These are phyloP conservation scores for Sebastiscus albofasciatus DNA, from an alignment of 2,797 vertebrate species.

Conservation along the genomic window DNA sequence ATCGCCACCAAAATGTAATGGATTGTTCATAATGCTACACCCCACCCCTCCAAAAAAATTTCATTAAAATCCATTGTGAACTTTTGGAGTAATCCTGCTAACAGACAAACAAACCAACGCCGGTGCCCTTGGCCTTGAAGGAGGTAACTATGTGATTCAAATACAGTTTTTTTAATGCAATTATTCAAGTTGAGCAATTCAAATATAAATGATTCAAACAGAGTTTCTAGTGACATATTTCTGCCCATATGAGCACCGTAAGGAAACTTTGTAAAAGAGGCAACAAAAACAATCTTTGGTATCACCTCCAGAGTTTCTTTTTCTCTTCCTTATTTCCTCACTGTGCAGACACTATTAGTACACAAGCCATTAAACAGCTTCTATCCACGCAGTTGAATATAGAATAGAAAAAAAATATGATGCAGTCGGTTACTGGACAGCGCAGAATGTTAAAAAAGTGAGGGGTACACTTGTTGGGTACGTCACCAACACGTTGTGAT, in stretches of 20 bases:
- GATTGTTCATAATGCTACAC: too few species aligned
- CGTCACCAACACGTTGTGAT: conserved; percentile 40
- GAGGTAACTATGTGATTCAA: too few species aligned
- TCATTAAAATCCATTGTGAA: too few species aligned
- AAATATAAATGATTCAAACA: neutral
- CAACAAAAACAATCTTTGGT: conserved; percentile 23
- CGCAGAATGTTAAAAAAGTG: conserved; percentile 63
- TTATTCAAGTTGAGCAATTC: neutral
- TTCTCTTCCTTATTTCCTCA: conserved; percentile 8
- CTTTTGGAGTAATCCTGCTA: too few species aligned
- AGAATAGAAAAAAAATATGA: neutral
- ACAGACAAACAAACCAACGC: too few species aligned
- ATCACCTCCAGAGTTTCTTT: neutral
- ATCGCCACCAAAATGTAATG: too few species aligned
- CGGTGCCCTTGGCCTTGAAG: too few species aligned
- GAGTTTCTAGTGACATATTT: neutral
- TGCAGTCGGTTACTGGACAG: conserved; percentile 54
- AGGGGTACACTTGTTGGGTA: conserved; percentile 24
- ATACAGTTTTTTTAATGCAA: neutral
- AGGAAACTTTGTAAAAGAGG: conserved; percentile 14
- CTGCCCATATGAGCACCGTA: neutral
- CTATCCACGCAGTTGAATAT: neutral
- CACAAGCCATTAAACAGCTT: conserved; percentile 45
- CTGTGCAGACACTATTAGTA: neutral
- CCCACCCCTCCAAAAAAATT: too few species aligned